Conservation (phyloP, 2,797 vertebrate genomes). For the Lycodopsis pacificus region DNA sequence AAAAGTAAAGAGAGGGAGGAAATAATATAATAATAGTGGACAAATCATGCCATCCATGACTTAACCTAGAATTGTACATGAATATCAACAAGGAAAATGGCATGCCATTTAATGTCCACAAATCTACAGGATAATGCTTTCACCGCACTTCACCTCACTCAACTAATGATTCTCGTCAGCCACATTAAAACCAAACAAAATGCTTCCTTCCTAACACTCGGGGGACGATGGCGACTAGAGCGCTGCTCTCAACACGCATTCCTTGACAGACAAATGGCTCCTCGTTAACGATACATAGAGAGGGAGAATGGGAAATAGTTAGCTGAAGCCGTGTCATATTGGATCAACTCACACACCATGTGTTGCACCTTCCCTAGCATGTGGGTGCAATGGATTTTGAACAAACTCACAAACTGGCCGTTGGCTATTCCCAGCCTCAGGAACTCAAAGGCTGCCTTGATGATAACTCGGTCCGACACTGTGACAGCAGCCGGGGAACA, state of each 20-base stretch:
- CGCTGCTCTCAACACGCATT: constrained; percentile 11
- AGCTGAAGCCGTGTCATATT: constrained; percentile 40
- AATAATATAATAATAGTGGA: background rate
- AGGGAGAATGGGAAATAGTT: background rate
- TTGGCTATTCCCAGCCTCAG: constrained; percentile 53
- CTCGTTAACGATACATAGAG: constrained; percentile 20
- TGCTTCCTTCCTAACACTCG: constrained; percentile 17
- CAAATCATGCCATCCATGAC: background rate
- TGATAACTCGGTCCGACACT: constrained; percentile 65
- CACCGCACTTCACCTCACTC: constrained; percentile 12
- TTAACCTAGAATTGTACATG: background rate
- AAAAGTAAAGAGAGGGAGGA: background rate
- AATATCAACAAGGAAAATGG: constrained; percentile 15
- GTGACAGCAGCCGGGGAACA: constrained; percentile 62
- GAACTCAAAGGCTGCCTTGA: constrained; percentile 58
- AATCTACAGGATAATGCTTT: constrained; percentile 11
- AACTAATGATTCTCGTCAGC: constrained; percentile 24
- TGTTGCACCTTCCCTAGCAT: constrained; percentile 28
- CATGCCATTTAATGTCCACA: constrained; percentile 10
- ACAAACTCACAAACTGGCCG: constrained; percentile 63
- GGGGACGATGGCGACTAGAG: constrained; percentile 25
- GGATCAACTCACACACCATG: constrained; percentile 40
- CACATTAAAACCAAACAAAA: constrained; percentile 40
- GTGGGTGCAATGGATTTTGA: constrained; percentile 38
- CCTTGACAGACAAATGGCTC: constrained; percentile 27